Percentiles rank a stretch among this genome's conserved stretches.
Evolutionary conservation across 2,888 invertebrate genomes (phyloP).

Genomic region (Melinaea marsaeus): DNA sequence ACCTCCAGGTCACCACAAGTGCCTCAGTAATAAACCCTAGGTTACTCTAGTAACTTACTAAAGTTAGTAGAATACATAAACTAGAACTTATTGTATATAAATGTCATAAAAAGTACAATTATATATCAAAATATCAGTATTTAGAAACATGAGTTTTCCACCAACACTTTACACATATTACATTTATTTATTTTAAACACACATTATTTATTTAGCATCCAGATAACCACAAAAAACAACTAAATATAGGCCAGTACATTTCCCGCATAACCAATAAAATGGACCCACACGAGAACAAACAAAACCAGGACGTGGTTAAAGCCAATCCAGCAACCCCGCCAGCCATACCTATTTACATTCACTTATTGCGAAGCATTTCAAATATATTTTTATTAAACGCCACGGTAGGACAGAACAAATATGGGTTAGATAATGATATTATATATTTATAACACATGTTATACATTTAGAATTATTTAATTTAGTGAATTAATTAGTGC

Average conservation of each 20-base stretch:
- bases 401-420: slow-evolving; percentile 10
- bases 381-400: slow-evolving; percentile 22
- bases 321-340: slow-evolving; percentile 15
- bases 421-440: slow-evolving; percentile 12
- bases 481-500: too few relatives aligned
- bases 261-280: background rate
- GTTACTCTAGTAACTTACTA: too few relatives aligned
- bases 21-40: too few relatives aligned
- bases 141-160: too few relatives aligned
- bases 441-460: background rate
- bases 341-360: slow-evolving; percentile 19
- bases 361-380: slow-evolving; percentile 20
- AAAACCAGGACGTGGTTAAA: slow-evolving; percentile 17
- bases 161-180: too few relatives aligned
- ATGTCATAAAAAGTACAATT: too few relatives aligned
- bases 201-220: background rate
- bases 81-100: too few relatives aligned
- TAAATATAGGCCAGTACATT: background rate
- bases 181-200: too few relatives aligned
- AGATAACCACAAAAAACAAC: background rate
- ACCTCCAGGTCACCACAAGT: too few relatives aligned
- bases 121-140: too few relatives aligned
- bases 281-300: slow-evolving; percentile 14
- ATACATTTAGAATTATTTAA: too few relatives aligned
- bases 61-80: too few relatives aligned